A percentile compares a stretch with the other conserved stretches of the same genome.
Evolutionary conservation across 2,888 invertebrate species (phyloP).

Genomic region (Sisyra terminalis): DNA sequence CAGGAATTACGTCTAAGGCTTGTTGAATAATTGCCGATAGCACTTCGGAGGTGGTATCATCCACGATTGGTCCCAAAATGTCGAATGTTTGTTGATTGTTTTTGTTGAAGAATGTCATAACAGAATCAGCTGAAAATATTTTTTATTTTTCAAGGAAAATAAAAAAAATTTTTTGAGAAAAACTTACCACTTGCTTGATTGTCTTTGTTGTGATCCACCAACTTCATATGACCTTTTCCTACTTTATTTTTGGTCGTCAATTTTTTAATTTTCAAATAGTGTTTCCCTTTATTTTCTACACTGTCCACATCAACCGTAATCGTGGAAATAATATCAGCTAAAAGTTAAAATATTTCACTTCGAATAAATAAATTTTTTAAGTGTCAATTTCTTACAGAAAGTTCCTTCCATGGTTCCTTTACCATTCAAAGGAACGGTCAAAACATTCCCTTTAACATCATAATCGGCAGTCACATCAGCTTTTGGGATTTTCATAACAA

Average conservation of each 20-base stretch:
- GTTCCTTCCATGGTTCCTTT: conserved; percentile 35
- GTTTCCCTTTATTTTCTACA: conserved; percentile 40
- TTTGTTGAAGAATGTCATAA: conserved; percentile 52
- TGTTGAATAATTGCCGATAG: neutral
- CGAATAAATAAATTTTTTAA: conserved; percentile 3
- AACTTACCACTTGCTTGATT: conserved; percentile 36
- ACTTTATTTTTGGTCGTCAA: conserved; percentile 41
- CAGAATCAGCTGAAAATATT: conserved; percentile 43
- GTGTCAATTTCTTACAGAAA: conserved; percentile 29
- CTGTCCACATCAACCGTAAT: conserved; percentile 41
- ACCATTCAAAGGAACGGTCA: conserved; percentile 31
- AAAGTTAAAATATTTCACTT: neutral
- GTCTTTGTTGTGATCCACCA: conserved; percentile 34
- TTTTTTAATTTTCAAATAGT: conserved; percentile 43
- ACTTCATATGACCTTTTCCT: conserved; percentile 39
- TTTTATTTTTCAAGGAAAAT: too few relatives aligned
- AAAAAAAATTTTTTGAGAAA: neutral
- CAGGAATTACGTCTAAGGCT: conserved; percentile 2
- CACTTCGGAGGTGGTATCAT: conserved; percentile 2
- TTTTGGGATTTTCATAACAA: conserved; percentile 29
- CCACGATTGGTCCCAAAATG: conserved; percentile 2
- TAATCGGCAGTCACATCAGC: conserved; percentile 32
- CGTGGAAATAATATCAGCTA: conserved; percentile 17
- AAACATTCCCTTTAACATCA: conserved; percentile 32
- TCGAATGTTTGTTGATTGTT: conserved; percentile 29